Evolutionary conservation across 2,113 vertebrate genomes (phyloP).

Genomic region (Oreotragus oreotragus): DNA sequence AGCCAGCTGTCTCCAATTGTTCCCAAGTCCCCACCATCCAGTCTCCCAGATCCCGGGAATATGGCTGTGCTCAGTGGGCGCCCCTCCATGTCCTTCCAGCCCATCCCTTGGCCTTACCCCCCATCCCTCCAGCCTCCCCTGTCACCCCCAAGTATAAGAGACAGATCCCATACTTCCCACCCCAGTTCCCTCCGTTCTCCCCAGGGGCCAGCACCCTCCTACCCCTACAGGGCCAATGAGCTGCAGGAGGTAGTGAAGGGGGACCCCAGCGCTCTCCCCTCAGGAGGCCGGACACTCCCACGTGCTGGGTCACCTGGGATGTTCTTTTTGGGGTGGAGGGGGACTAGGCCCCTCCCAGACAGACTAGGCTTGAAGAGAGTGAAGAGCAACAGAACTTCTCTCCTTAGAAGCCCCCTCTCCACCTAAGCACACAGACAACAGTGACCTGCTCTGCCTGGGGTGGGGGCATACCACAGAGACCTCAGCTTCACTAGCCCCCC

Average conservation of each 20-base stretch:
- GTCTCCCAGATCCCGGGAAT: no score
- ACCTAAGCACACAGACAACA: neutral
- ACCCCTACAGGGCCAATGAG: neutral
- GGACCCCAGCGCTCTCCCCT: neutral
- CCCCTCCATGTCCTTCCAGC: no score
- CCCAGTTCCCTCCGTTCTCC: constrained; percentile 40
- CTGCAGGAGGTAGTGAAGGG: neutral
- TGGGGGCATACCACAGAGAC: neutral
- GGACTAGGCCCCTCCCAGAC: neutral
- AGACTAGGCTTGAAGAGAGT: neutral
- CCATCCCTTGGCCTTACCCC: no score
- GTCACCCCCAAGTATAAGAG: no score
- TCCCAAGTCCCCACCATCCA: no score
- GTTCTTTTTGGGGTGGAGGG: neutral
- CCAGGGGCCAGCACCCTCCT: neutral
- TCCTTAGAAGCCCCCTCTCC: neutral
- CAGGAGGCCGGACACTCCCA: neutral
- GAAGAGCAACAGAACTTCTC: neutral
- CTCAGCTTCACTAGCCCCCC: neutral
- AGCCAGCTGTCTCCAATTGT: no score
- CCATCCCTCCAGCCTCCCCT: no score
- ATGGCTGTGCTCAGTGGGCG: no score
- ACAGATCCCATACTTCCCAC: no score
- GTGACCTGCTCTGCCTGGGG: neutral
- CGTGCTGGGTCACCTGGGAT: neutral